Percentiles rank a stretch among this genome's conserved stretches.
Conservation (phyloP, 2,888 invertebrate genomes). For the Campoletis raptor region DNA sequence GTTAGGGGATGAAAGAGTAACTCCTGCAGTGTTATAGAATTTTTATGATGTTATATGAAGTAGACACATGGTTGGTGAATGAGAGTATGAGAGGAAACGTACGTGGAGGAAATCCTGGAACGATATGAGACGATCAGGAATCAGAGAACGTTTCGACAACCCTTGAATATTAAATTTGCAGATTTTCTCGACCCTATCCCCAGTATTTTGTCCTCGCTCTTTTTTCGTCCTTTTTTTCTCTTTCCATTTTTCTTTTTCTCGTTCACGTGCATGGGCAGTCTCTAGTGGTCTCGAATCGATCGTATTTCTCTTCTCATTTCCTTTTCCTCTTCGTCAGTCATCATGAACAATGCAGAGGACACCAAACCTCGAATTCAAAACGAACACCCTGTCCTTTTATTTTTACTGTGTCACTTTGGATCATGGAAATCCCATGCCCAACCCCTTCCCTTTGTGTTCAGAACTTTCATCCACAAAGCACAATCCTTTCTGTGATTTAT, state of each 20-base stretch:
- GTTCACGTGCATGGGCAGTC: slow-evolving; percentile 33
- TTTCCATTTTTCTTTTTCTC: background rate
- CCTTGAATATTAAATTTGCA: slow-evolving; percentile 41
- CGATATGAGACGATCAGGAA: slow-evolving; percentile 38
- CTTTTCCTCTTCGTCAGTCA: slow-evolving; percentile 6
- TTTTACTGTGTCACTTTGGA: background rate
- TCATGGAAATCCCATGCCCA: background rate
- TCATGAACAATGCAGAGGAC: slow-evolving; percentile 67
- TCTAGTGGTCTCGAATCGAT: slow-evolving; percentile 66
- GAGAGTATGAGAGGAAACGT: background rate
- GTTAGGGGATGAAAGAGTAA: background rate
- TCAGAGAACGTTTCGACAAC: slow-evolving; percentile 26
- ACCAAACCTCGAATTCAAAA: slow-evolving; percentile 45
- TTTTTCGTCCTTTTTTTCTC: slow-evolving; percentile 12
- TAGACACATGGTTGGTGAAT: slow-evolving; percentile 3
- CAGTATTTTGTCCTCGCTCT: slow-evolving; percentile 2
- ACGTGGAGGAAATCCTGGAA: slow-evolving; percentile 1
- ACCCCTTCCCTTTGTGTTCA: background rate
- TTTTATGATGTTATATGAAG: background rate
- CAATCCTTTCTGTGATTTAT: background rate
- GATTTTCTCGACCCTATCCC: slow-evolving; percentile 62
- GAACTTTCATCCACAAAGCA: background rate
- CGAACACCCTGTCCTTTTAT: slow-evolving; percentile 22
- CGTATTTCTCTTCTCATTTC: slow-evolving; percentile 23
- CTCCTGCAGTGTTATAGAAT: background rate